These are phyloP conservation scores for Phoenicopterus ruber DNA, from an alignment of 2,113 vertebrate species.

Conservation along the genomic window DNA sequence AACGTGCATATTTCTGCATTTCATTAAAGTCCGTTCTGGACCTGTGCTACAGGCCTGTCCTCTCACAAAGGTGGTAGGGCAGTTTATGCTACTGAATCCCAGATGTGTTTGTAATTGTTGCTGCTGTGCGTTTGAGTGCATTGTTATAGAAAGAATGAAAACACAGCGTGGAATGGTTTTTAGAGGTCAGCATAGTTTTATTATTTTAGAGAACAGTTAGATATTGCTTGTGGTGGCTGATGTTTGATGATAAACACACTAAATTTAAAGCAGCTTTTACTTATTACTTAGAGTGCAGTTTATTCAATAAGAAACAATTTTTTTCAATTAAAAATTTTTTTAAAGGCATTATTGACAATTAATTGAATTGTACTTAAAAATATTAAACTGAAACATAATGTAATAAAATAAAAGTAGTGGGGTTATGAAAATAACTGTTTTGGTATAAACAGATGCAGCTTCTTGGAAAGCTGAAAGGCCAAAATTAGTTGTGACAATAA, in stretches of 20 bases:
- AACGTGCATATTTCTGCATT: not conserved
- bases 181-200: constrained; percentile 61
- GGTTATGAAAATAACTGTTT: not conserved
- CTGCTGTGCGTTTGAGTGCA: not conserved
- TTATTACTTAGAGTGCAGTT: constrained; percentile 20
- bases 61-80: not conserved
- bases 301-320: constrained; percentile 17
- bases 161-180: constrained; percentile 22
- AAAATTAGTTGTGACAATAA: not conserved
- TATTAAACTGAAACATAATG: not conserved
- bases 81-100: not conserved
- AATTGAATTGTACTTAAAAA: not conserved
- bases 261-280: constrained; percentile 37
- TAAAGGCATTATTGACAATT: not conserved
- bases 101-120: not conserved
- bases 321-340: not conserved
- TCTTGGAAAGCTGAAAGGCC: not conserved
- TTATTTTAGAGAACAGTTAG: constrained; percentile 48
- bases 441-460: not conserved
- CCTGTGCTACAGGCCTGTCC: not conserved
- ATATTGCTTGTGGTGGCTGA: constrained; percentile 51
- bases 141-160: constrained; percentile 36
- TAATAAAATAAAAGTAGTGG: not conserved
- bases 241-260: constrained; percentile 49
- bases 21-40: not conserved